Percentiles rank a stretch among this genome's conserved stretches.
Evolutionary conservation across 2,888 invertebrate genomes (phyloP).

Genomic region (Capitulum mitella): DNA sequence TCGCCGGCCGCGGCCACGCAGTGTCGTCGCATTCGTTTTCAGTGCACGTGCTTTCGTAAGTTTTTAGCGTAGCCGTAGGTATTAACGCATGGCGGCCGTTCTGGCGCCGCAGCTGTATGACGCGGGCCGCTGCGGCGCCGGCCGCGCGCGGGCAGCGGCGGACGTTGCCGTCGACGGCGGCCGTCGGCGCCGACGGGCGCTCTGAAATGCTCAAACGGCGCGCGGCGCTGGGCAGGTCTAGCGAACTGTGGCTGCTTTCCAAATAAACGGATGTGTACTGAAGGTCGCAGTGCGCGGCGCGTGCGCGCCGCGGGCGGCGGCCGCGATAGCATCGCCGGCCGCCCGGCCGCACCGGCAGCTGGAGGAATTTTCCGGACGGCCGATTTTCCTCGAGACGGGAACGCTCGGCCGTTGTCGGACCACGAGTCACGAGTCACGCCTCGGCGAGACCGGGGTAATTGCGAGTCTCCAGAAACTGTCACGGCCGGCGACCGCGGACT

Average conservation of each 20-base stretch:
- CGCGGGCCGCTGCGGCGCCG: background rate
- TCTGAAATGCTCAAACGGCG: background rate
- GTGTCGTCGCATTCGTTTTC: background rate
- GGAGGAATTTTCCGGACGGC: no score
- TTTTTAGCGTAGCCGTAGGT: constrained; percentile 12
- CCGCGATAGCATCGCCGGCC: no score
- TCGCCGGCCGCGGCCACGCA: no score
- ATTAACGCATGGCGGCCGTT: background rate
- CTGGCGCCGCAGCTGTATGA: background rate
- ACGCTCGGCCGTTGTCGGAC: no score
- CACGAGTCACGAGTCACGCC: no score
- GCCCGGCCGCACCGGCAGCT: no score
- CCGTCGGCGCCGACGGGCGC: background rate
- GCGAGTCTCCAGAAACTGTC: no score
- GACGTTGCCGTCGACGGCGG: background rate
- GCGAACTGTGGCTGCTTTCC: constrained; percentile 11
- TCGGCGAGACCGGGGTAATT: no score
- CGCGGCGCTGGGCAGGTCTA: background rate
- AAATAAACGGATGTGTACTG: background rate
- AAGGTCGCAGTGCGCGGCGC: background rate
- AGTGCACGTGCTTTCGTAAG: constrained; percentile 1
- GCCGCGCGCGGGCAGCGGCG: background rate
- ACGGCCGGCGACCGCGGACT: no score
- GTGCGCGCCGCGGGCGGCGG: no score
- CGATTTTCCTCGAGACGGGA: no score